phyloP scores from a whole-genome alignment of 1,140 invertebrate genomes.

The Temnothorax nylanderi region DNA sequence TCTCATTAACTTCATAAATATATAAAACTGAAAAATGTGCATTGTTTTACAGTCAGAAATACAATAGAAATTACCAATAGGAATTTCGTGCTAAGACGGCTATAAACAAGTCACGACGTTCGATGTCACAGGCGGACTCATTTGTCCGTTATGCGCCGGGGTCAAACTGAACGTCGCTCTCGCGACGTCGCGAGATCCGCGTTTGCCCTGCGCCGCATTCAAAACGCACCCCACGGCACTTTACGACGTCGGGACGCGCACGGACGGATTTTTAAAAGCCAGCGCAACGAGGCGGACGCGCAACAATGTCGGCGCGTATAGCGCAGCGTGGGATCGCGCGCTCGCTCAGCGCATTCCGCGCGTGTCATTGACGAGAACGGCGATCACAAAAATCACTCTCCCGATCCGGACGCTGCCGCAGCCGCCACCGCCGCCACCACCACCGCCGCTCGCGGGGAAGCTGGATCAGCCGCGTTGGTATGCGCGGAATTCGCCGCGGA shows the following conservation, averaged over 20 bases:
- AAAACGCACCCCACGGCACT: neutral
- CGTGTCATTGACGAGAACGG: constrained; percentile 78
- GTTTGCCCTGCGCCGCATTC: constrained; percentile 33
- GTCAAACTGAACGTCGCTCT: constrained; percentile 18
- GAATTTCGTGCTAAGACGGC: neutral
- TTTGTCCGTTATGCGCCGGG: constrained; percentile 31
- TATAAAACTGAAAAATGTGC: neutral
- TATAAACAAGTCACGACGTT: constrained; percentile 13
- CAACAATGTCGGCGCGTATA: constrained; percentile 54
- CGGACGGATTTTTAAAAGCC: constrained; percentile 17
- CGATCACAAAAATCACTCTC: constrained; percentile 79
- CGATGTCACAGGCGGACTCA: constrained; percentile 1
- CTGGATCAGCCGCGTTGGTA: constrained; percentile 65
- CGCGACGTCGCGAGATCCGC: neutral
- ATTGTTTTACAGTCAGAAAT: neutral
- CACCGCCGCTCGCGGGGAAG: constrained; percentile 50
- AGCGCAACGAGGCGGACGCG: neutral
- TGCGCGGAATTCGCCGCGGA: constrained; percentile 63
- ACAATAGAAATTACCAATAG: neutral
- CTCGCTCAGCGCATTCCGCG: constrained; percentile 81
- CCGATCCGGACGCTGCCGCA: constrained; percentile 77
- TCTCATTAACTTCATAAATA: neutral
- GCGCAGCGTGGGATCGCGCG: constrained; percentile 57
- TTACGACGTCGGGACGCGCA: constrained; percentile 1
- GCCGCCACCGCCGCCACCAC: constrained; percentile 47